Base-by-base conservation (phyloP, 1,140 invertebrate species). In the Ips typographus region DNA sequence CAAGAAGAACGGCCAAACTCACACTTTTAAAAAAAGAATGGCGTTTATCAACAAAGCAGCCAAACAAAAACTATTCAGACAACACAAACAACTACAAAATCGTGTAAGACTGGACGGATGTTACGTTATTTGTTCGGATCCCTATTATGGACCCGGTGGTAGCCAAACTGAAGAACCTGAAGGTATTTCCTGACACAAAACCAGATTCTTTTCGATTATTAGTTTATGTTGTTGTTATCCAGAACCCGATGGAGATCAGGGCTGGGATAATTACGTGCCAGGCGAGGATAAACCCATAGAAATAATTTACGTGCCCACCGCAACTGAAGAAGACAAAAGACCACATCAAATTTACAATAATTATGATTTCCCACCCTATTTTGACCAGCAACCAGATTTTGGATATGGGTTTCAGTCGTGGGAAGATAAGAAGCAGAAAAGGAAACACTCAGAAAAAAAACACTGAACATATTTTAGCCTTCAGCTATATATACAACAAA, bases 241-340 rank as follows among this genome's bases (percentile, higher is more conserved):
- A 22, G 39, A 40, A 8, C 36, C 39, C 7, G 57, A 42, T 5
- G 60, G 49, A 49, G 52, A 42, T 1, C 22, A 44, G 49, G 68
- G 62, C n/a, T 40, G 41, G 3, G 66, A 63, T 36, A 57, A 64
- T 39, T 70, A 70, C 42, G 55, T 57, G 5, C 7, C 53, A 57
- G 68, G 68, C 3, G 68, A 64, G 49, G 68, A 70, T 40, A 49
- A 36, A 3, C 60, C 68, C 2, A 55, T 70, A n/a, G 68, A 70
- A 49, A 70, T 70, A 3, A 58, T 70, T 22, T 70, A 70, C 53
- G 43, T 70, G 5, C 68, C 68, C 4, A n/a, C 42, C 4, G 7
- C 4, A 3, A 22, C 5, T 7, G 40, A 60, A 43, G 58, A 43
- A 4, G n/a, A 39, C 2, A 60, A 53, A 68, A 61, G 58, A 61